Evolutionary conservation across 2,113 vertebrate genomes (phyloP), one percentile per base, ranked within the genome.

Genomic region (Cyrtonyx montezumae): DNA sequence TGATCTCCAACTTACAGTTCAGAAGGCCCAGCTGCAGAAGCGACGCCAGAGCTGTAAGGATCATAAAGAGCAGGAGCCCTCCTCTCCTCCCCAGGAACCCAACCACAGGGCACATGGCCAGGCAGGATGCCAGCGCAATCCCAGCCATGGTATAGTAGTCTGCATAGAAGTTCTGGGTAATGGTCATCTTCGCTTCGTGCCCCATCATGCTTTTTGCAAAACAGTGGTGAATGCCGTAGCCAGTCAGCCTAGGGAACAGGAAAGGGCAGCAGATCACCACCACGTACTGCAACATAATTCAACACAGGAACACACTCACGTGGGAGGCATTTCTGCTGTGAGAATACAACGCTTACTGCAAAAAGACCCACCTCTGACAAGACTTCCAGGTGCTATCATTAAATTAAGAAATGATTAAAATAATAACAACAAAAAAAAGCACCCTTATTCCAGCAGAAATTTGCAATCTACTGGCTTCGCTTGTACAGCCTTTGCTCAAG

Each of bases 211-310:
- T 99, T 88, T 99, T 98, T 1, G 99, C 99, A 93, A 99, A 99
- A 85, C 99, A 99, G 97, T 99, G 99, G 97, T 99, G 99, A 96
- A 99, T 99, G 59, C 99, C 99, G 1, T 98, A 99, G 8, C 99
- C 99, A 2, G 99, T 99, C 90, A 99, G 95, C 84, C 99, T 99
- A 95, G 3, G 74, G 56, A 91, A 89, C 23, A 92, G 46, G 86
- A 71, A 53, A 80, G 43, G 73, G 28, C 9, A 40, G 25, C 19
- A 65, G 34, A 59, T 10, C 63, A 65, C 12, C 74, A 36, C 32
- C 17, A 46, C 1, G 2, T 10, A 13, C 48, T 43, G 61, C 34
- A n/a, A 3, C 0, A 0, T 9, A n/a, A 26, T 28, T 78, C 73
- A 25, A 1, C 0, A 34, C 15, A 25, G 43, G 32, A 63, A 78